These are phyloP conservation scores for Karalla daura DNA, from an alignment of 2,797 vertebrate genomes.

Conservation along the genomic window DNA sequence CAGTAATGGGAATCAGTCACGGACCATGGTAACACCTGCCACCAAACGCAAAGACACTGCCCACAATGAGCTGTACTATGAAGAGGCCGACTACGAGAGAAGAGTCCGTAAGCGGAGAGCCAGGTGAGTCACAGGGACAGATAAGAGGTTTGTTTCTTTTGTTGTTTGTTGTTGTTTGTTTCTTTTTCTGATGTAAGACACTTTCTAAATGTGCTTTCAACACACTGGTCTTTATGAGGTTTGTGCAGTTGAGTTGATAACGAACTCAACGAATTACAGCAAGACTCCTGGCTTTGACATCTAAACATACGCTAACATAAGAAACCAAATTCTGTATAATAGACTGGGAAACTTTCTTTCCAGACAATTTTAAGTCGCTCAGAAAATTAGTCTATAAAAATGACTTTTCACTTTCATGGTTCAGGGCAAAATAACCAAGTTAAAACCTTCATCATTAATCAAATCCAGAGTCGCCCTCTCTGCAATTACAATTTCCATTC, in stretches of 20 bases:
- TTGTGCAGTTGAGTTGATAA: too few species aligned
- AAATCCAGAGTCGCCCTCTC: background rate
- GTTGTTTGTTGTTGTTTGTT: too few species aligned
- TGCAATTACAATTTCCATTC: background rate
- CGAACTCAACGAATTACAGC: too few species aligned
- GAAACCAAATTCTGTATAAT: background rate
- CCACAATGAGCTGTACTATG: slow-evolving; percentile 96
- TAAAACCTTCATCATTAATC: background rate
- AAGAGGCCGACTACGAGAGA: slow-evolving; percentile 95
- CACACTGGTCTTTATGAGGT: too few species aligned
- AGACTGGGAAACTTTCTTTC: background rate
- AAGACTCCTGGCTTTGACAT: too few species aligned
- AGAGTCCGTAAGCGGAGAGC: slow-evolving; percentile 93
- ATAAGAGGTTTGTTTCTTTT: too few species aligned
- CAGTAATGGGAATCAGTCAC: slow-evolving; percentile 87
- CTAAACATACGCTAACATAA: too few species aligned
- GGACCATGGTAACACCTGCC: slow-evolving; percentile 89
- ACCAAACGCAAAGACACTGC: slow-evolving; percentile 91
- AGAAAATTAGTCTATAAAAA: background rate
- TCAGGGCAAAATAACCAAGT: background rate
- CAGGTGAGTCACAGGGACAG: slow-evolving; percentile 79
- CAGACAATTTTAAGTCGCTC: background rate
- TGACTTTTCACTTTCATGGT: background rate
- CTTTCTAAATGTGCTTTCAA: background rate
- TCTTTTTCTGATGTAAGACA: background rate